phyloP scores from a whole-genome alignment of 2,797 vertebrate species.

The Glossophaga mutica region DNA sequence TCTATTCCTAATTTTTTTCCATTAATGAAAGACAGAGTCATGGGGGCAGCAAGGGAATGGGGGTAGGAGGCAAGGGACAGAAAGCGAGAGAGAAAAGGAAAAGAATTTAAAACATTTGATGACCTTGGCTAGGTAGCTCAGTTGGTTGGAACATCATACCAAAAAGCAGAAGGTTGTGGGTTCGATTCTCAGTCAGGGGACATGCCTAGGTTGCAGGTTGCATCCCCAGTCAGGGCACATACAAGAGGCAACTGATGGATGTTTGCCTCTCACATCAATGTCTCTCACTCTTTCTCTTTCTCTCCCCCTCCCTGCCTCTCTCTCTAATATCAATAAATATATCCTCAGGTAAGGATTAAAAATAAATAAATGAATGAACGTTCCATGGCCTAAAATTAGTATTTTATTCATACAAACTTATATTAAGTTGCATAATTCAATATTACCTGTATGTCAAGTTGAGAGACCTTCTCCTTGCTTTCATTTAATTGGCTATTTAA shows the following conservation, averaged over 20 bases:
- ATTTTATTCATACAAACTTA: neutral
- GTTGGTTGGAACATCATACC: neutral
- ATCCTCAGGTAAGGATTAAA: neutral
- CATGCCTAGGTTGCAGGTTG: too few species aligned
- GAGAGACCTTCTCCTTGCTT: constrained; percentile 93
- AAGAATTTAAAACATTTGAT: neutral
- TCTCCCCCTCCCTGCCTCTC: too few species aligned
- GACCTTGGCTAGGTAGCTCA: neutral
- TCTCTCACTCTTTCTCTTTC: too few species aligned
- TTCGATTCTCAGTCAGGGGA: too few species aligned
- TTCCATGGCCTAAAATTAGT: neutral
- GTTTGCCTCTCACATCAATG: too few species aligned
- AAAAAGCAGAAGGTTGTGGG: neutral
- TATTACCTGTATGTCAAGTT: constrained; percentile 94
- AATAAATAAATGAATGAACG: neutral
- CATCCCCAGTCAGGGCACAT: too few species aligned
- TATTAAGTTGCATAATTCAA: neutral
- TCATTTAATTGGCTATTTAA: constrained; percentile 91
- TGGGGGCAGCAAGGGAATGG: neutral
- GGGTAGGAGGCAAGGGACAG: neutral
- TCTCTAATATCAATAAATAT: too few species aligned
- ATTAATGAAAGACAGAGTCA: neutral
- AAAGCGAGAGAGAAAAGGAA: neutral
- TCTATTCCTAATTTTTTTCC: neutral
- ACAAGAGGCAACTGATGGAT: too few species aligned